A percentile compares a stretch with the other conserved stretches of the same genome.
phyloP scores from a whole-genome alignment of 1,140 invertebrate species.

The Eciton burchellii region DNA sequence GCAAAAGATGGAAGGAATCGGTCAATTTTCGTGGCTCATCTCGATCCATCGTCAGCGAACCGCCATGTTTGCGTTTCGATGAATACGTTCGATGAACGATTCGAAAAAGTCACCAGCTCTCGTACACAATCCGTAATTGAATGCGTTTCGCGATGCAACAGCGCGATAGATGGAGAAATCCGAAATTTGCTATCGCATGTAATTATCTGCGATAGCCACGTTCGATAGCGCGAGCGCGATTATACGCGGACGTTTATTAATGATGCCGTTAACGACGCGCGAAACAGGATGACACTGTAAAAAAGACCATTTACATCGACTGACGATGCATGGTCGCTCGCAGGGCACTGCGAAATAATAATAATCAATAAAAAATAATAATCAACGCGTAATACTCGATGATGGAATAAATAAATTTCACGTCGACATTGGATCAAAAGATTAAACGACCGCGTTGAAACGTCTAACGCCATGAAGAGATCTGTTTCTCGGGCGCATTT shows the following conservation, averaged over 20 bases:
- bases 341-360: background rate
- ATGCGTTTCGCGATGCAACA: background rate
- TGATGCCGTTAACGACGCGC: slow-evolving; percentile 26
- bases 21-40: background rate
- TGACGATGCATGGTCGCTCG: slow-evolving; percentile 8
- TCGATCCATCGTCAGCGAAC: background rate
- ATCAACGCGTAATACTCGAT: background rate
- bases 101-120: background rate
- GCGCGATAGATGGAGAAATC: background rate
- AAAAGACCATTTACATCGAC: slow-evolving; percentile 23
- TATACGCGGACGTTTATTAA: slow-evolving; percentile 51
- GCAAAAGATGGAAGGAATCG: too few species aligned
- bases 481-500: background rate
- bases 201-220: background rate
- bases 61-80: background rate
- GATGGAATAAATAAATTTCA: slow-evolving; percentile 14
- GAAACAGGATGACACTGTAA: slow-evolving; percentile 17
- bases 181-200: background rate
- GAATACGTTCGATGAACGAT: background rate
- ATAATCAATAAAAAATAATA: too few species aligned
- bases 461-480: background rate
- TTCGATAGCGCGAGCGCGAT: slow-evolving; percentile 6
- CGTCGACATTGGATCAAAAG: background rate
- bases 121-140: background rate
- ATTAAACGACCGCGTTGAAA: slow-evolving; percentile 15